Conservation (phyloP, 2,888 invertebrate species). For the Pachydiplax longipennis region DNA sequence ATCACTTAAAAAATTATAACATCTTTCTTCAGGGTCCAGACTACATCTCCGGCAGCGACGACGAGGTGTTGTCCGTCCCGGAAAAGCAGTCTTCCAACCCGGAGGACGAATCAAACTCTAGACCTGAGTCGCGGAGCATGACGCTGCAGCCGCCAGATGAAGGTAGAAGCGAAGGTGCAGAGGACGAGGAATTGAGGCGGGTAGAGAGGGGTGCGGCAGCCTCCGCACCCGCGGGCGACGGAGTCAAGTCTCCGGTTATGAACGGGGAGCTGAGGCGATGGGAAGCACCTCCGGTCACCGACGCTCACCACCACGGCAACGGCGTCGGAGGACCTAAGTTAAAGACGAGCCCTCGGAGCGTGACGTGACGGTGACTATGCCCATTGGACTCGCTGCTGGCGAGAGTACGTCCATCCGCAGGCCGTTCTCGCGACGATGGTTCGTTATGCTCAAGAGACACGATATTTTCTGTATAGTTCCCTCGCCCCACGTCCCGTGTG, state of each 20-base stretch:
- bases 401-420: not conserved
- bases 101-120: not conserved
- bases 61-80: conserved; percentile 19
- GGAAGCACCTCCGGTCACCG: not conserved
- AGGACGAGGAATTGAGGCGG: conserved; percentile 68
- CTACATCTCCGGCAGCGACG: conserved; percentile 24
- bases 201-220: conserved; percentile 56
- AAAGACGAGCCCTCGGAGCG: not conserved
- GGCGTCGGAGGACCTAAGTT: not conserved
- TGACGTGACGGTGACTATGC: conserved; percentile 30
- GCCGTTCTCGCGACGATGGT: not conserved
- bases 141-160: conserved; percentile 43
- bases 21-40: conserved; percentile 11
- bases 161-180: conserved; percentile 58
- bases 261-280: conserved; percentile 30
- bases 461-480: not conserved
- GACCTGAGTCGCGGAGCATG: conserved; percentile 14
- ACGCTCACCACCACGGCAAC: not conserved
- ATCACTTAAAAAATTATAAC: no score
- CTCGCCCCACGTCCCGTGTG: not conserved
- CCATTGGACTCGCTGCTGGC: not conserved
- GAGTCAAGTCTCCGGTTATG: conserved; percentile 20
- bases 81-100: not conserved
- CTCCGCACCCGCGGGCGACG: conserved; percentile 58
- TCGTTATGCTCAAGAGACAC: not conserved